A percentile compares a stretch with the other conserved stretches of the same genome.
Conservation (phyloP, 2,797 vertebrate species). For the Avahi laniger region DNA sequence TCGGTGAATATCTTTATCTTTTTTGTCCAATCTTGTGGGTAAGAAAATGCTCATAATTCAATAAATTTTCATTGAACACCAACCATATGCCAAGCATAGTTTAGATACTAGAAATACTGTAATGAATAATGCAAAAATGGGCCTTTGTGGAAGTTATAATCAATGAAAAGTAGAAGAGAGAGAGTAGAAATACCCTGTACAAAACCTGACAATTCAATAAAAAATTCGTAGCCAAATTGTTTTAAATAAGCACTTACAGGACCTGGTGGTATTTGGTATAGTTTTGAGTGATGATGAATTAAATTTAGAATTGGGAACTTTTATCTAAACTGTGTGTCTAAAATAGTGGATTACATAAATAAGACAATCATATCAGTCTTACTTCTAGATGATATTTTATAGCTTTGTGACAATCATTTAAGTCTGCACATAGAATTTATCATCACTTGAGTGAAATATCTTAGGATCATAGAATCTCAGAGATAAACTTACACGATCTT, state of each 20-base stretch:
- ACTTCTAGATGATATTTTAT: neutral
- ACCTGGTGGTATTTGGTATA: neutral
- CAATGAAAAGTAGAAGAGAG: neutral
- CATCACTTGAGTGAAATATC: neutral
- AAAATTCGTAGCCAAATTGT: neutral
- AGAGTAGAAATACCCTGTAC: neutral
- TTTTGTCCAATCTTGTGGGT: neutral
- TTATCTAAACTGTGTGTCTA: slow-evolving; percentile 5
- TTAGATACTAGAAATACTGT: neutral
- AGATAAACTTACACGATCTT: neutral
- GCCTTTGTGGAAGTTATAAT: neutral
- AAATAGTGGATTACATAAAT: slow-evolving; percentile 29
- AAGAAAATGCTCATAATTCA: slow-evolving; percentile 46
- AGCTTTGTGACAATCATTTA: neutral
- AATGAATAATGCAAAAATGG: slow-evolving; percentile 8
- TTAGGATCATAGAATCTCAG: neutral
- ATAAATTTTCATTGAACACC: neutral
- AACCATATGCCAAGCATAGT: neutral
- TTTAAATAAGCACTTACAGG: neutral
- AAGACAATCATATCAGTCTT: neutral
- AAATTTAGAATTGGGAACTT: slow-evolving; percentile 14
- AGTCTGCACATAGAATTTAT: neutral
- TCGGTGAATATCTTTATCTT: neutral
- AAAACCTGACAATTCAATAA: neutral
- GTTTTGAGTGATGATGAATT: neutral